Conservation (phyloP, 1,140 invertebrate genomes). For the Heliothis subflexa region DNA sequence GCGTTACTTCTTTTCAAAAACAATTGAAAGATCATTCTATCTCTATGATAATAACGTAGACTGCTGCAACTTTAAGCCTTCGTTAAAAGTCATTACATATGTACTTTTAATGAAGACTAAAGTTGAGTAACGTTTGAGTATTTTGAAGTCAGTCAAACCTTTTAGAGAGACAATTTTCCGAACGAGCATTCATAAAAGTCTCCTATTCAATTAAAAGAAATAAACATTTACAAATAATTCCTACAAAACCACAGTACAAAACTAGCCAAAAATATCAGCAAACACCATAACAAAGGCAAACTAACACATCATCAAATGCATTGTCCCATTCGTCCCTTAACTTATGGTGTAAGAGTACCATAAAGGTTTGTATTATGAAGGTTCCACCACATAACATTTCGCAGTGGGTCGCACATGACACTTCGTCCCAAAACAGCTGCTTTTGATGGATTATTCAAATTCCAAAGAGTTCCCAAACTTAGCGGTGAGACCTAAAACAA, state of each 20-base stretch:
- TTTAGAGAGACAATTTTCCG: too few species aligned
- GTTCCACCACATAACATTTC: slow-evolving; percentile 4
- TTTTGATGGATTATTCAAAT: slow-evolving; percentile 53
- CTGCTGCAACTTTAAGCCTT: too few species aligned
- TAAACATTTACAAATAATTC: too few species aligned
- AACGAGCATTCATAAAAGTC: too few species aligned
- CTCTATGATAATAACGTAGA: too few species aligned
- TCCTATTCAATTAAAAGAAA: too few species aligned
- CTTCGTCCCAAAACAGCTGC: slow-evolving; percentile 23
- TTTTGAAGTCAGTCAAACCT: too few species aligned
- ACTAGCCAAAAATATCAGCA: background rate
- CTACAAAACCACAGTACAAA: background rate
- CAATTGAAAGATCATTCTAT: too few species aligned
- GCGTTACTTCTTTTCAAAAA: too few species aligned
- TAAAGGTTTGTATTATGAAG: slow-evolving; percentile 12
- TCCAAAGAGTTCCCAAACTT: slow-evolving; percentile 44
- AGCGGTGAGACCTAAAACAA: slow-evolving; percentile 45
- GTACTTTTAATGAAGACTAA: too few species aligned
- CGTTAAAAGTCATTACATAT: too few species aligned
- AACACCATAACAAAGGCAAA: background rate
- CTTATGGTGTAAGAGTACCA: background rate
- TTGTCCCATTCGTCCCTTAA: background rate
- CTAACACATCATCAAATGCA: background rate
- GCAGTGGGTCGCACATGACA: slow-evolving; percentile 4
- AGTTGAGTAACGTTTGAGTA: too few species aligned